Conservation (phyloP, 2,797 vertebrate species). For the Neosilurus hyrtlii region DNA sequence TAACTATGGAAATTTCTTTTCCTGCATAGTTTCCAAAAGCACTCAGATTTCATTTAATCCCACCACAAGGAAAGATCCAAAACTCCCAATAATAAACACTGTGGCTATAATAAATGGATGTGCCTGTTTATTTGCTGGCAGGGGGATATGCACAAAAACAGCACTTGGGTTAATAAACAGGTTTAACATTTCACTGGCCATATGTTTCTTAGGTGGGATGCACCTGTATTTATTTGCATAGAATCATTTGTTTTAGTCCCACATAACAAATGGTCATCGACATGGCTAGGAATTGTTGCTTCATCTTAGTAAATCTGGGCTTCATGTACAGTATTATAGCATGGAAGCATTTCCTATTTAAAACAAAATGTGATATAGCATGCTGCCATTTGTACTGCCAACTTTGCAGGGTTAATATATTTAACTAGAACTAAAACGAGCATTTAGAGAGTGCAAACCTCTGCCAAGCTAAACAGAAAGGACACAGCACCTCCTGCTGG, state of each 20-base stretch:
- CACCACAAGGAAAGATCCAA: neutral
- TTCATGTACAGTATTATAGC: neutral
- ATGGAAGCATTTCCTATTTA: neutral
- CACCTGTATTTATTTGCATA: conserved; percentile 9
- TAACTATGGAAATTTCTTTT: neutral
- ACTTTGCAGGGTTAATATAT: no score
- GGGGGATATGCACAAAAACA: conserved; percentile 7
- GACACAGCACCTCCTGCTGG: no score
- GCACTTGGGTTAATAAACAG: conserved; percentile 8
- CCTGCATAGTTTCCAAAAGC: conserved; percentile 18
- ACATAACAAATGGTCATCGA: neutral
- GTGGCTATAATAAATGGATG: neutral
- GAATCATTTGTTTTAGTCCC: neutral
- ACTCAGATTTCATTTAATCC: conserved; percentile 12
- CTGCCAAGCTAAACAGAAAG: no score
- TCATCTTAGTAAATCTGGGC: neutral
- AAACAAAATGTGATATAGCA: neutral
- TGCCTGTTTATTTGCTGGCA: conserved; percentile 10
- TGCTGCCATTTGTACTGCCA: neutral
- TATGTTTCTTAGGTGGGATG: conserved; percentile 1
- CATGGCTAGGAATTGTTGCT: neutral
- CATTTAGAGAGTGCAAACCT: no score
- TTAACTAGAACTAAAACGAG: no score
- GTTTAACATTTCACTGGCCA: neutral
- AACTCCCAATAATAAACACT: neutral